Evolutionary conservation across 1,140 invertebrate species (phyloP), one percentile per base, ranked within the genome.

Genomic region (Scylla paramamosain): DNA sequence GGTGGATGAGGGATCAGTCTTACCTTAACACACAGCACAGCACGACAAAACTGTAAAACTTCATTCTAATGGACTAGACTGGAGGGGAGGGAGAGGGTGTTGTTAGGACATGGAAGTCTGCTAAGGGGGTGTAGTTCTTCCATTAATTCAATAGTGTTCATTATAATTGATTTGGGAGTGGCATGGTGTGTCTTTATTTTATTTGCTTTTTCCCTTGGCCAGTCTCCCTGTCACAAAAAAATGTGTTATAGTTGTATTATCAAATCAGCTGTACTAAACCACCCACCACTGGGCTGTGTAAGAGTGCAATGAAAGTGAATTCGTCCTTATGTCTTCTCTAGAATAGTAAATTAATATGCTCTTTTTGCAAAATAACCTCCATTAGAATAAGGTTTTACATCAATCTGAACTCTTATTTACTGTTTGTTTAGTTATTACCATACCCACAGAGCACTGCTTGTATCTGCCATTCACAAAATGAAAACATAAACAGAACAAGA

Each of bases 311-410:
- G 25, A 77, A n/a, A 77, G n/a, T 77, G n/a, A 25, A n/a, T 77
- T 77, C 0, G 6, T 77, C 2, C 6, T 77, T 77, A 7, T 77
- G 67, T n/a, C 8, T 77, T 77, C 8, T 77, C n/a, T 77, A 77
- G 67, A 20, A 4, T 59, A 59, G 52, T 59, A 20, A 59, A 39
- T 6, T 39, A 6, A 59, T 59, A 59, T 59, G 52, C 20, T 59
- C 12, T 59, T 20, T 20, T 39, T 25, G 67, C 20, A 77, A 77
- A 77, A n/a, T 77, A n/a, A 3, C 25, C 25, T 77, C 67, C 67
- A 77, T 77, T 77, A 77, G 67, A 77, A 77, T 77, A 77, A 77
- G 67, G 67, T 77, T 77, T 77, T 77, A 77, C 67, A 77, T 77
- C 67, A 25, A n/a, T 77, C 8, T 77, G 67, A n/a, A 20, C n/a